Evolutionary conservation across 1,140 invertebrate species (phyloP).

Genomic region (Mya arenaria): DNA sequence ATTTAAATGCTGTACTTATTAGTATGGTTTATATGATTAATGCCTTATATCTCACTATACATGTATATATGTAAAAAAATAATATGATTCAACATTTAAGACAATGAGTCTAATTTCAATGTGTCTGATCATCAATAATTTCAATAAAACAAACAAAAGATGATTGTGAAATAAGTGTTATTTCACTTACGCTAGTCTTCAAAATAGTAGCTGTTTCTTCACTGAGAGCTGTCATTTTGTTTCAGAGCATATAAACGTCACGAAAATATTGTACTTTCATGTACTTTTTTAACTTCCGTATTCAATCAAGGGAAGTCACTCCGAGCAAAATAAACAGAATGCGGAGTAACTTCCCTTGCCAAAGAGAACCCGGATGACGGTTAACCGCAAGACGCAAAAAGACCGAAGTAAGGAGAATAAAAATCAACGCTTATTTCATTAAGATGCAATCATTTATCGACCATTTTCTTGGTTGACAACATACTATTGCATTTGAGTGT

Average conservation of each 20-base stretch:
- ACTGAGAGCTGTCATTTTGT: background rate
- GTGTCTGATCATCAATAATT: too few species aligned
- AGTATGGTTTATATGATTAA: too few species aligned
- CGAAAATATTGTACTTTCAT: background rate
- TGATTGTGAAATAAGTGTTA: background rate
- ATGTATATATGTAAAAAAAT: too few species aligned
- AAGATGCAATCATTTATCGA: too few species aligned
- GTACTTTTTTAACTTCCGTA: background rate
- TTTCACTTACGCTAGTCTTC: conserved; percentile 20
- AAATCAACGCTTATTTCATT: too few species aligned
- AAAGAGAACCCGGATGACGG: conserved; percentile 9
- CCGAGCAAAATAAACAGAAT: background rate
- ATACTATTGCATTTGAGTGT: too few species aligned
- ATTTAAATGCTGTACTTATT: too few species aligned
- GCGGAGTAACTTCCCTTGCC: conserved; percentile 18
- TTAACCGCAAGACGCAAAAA: background rate
- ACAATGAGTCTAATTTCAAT: too few species aligned
- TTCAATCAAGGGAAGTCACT: conserved; percentile 16
- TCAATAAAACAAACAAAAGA: too few species aligned
- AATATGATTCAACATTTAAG: too few species aligned
- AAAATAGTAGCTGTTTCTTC: conserved; percentile 8
- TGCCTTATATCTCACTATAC: too few species aligned
- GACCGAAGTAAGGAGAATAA: conserved; percentile 39
- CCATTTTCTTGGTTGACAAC: too few species aligned
- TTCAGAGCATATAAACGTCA: background rate